Base-by-base conservation (phyloP, 2,888 invertebrate genomes). In the Drosophila eohydei region DNA sequence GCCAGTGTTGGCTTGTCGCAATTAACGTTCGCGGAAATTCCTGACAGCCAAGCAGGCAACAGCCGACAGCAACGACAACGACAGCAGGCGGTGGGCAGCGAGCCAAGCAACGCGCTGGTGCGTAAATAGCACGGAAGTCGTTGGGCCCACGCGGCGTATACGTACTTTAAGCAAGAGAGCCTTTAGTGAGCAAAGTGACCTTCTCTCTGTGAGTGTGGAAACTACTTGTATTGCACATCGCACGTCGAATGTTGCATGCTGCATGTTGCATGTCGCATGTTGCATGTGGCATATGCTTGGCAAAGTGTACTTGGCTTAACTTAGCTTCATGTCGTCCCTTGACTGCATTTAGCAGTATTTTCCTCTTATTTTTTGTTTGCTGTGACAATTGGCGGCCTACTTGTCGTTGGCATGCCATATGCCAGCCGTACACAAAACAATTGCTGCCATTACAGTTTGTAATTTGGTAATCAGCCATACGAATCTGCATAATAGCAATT, bases 401-500 rank as follows among this genome's bases (percentile, higher is more conserved):
- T 80, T 80, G 67, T 57, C 75, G 79, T 78, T 78, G 41, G 60
- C 80, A 30, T 84, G 80, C 79, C 86, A 75, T 83, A 87, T 87
- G 89, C 77, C 72, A 74, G 66, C 52, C 61, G 70, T 66, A 48
- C 72, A 74, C 72, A 73, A 85, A 85, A 85, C 84, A 89, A 85
- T 85, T 89, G 88, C 79, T 82, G 86, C 86, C 75, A 86, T 86
- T 86, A 88, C 90, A 88, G 86, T 86, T 88, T 88, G 86, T 86
- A 86, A 86, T 86, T 86, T 85, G 86, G 86, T 86, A 86, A 86
- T 86, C 86, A 88, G 89, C 89, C 67, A 71, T 83, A 83, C 74
- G 89, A 89, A 90, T 91, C 90, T 89, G 89, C 91, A 91, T 88
- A 90, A 89, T 82, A 84, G 82, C 83, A 85, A 89, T 85, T 75